Evolutionary conservation across 2,797 vertebrate genomes (phyloP).

Genomic region (Pyrocephalus nanus): DNA sequence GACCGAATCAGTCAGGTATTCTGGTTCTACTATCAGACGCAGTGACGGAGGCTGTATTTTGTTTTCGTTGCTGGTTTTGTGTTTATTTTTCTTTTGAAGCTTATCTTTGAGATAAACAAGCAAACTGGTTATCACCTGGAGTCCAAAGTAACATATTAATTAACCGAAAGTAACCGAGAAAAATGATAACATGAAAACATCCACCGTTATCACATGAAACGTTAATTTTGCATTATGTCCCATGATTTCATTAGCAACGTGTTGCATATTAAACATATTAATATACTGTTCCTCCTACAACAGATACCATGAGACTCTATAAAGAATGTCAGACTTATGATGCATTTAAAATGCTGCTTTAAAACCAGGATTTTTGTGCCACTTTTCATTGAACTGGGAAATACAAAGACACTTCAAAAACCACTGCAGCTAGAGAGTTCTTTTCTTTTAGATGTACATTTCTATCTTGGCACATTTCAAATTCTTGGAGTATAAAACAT

Average conservation of each 20-base stretch:
- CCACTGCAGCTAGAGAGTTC: background rate
- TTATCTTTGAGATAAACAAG: conserved; percentile 41
- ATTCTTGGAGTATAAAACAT: conserved; percentile 29
- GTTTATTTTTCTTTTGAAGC: background rate
- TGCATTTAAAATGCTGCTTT: conserved; percentile 1
- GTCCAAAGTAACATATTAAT: conserved; percentile 50
- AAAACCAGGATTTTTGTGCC: background rate
- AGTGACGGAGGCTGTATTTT: background rate
- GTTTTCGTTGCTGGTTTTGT: background rate
- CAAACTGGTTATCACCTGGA: background rate
- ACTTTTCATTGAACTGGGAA: conserved; percentile 13
- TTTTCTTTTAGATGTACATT: conserved; percentile 32
- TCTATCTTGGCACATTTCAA: conserved; percentile 21
- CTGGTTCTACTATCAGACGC: background rate
- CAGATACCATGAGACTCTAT: background rate
- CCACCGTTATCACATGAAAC: background rate
- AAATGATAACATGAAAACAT: background rate
- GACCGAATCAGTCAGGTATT: background rate
- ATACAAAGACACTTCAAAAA: conserved; percentile 28
- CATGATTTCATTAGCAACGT: background rate
- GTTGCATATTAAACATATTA: background rate
- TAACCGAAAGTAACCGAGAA: background rate
- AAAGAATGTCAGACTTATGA: background rate
- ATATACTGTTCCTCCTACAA: background rate
- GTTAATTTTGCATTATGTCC: background rate